phyloP scores from a whole-genome alignment of 2,797 vertebrate genomes.

The Sandelia bainsii region DNA sequence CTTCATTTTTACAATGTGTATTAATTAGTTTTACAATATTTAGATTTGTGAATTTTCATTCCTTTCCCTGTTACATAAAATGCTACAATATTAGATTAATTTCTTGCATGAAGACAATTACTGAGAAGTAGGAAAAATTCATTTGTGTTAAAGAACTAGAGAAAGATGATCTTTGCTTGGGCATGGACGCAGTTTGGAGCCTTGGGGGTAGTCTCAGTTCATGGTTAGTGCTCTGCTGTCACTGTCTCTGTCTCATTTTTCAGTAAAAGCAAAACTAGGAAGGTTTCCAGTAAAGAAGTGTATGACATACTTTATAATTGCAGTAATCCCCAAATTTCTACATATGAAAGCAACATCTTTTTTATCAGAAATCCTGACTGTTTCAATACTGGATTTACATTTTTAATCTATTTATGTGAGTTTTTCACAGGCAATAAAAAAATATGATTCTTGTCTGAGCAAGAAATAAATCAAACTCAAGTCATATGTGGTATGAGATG shows the following conservation, averaged over 20 bases:
- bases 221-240: too few relatives aligned
- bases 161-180: too few relatives aligned
- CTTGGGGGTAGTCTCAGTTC: too few relatives aligned
- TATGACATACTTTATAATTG: background rate
- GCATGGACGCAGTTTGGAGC: too few relatives aligned
- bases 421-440: background rate
- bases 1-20: too few relatives aligned
- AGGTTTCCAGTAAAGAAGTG: background rate
- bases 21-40: too few relatives aligned
- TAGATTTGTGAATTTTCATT: too few relatives aligned
- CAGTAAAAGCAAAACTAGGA: slow-evolving; percentile 28
- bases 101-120: too few relatives aligned
- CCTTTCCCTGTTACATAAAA: too few relatives aligned
- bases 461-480: background rate
- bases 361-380: background rate
- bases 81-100: too few relatives aligned
- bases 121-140: too few relatives aligned
- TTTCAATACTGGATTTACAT: background rate
- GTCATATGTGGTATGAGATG: background rate
- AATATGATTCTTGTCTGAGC: background rate
- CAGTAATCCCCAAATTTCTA: slow-evolving; percentile 16
- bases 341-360: slow-evolving; percentile 16
- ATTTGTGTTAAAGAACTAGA: too few relatives aligned
- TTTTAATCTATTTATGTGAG: background rate
- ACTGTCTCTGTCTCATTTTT: background rate